phyloP scores from a whole-genome alignment of 2,113 vertebrate species.

The Mandrillus leucophaeus region DNA sequence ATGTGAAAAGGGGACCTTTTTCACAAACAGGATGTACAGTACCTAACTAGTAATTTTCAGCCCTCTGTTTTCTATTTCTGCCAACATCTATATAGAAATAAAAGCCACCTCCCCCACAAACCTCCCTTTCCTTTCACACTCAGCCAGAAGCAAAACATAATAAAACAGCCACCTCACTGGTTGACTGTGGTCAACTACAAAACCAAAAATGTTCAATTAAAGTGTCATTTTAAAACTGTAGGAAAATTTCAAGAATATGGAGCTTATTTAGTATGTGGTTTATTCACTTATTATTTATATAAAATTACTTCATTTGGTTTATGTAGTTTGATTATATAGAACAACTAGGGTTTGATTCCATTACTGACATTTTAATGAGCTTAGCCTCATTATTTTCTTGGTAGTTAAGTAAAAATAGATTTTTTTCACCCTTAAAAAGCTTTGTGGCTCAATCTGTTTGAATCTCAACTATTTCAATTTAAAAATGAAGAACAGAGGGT shows the following conservation, averaged over 20 bases:
- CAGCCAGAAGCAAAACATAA: constrained; percentile 32
- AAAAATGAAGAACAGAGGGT: not conserved
- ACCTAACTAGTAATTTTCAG: constrained; percentile 74
- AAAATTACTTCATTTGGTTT: not conserved
- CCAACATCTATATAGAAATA: constrained; percentile 55
- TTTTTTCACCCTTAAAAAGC: not conserved
- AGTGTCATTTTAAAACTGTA: not conserved
- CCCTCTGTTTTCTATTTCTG: constrained; percentile 71
- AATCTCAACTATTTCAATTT: not conserved
- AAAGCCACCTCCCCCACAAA: constrained; percentile 48
- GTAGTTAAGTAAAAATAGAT: not conserved
- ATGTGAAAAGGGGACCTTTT: constrained; percentile 48
- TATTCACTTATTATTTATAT: not conserved
- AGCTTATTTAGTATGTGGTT: not conserved
- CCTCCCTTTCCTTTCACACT: constrained; percentile 40
- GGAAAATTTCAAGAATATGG: not conserved
- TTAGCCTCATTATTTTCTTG: constrained; percentile 8
- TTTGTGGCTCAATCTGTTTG: not conserved
- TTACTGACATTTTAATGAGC: not conserved
- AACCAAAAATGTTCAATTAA: constrained; percentile 3
- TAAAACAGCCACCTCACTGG: not conserved
- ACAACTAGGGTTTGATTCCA: not conserved
- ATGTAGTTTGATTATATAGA: not conserved
- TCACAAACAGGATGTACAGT: constrained; percentile 72
- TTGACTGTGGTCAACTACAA: not conserved